phyloP scores from a whole-genome alignment of 2,797 vertebrate species.

The Neosilurus mollespiculum region DNA sequence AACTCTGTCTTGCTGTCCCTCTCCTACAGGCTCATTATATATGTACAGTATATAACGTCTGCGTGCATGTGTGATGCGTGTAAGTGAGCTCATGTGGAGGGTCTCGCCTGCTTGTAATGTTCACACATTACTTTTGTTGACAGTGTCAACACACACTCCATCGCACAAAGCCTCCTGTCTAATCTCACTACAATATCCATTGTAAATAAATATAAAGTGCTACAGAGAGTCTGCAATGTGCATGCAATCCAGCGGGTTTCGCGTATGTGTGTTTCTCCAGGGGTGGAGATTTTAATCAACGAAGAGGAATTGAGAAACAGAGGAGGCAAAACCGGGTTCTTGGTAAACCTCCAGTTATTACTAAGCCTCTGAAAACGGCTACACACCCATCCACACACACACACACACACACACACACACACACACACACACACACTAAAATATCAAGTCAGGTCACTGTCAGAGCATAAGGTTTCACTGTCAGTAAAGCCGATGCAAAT shows the following conservation, averaged over 20 bases:
- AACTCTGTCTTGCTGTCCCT: neutral
- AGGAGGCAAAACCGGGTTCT: slow-evolving; percentile 1
- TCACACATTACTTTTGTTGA: slow-evolving; percentile 26
- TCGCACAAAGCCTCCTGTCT: neutral
- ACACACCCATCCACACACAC: slow-evolving; percentile 1
- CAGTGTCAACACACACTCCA: neutral
- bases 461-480: neutral
- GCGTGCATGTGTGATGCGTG: slow-evolving; percentile 10
- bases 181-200: slow-evolving; percentile 9
- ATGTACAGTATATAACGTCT: slow-evolving; percentile 19
- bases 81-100: slow-evolving; percentile 28
- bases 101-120: slow-evolving; percentile 34
- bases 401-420: neutral
- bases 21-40: neutral
- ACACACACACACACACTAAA: neutral
- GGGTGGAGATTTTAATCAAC: slow-evolving; percentile 20
- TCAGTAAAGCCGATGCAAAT: neutral
- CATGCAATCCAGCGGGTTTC: slow-evolving; percentile 4
- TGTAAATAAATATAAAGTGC: slow-evolving; percentile 20
- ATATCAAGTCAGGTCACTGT: neutral
- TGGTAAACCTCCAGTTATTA: slow-evolving; percentile 18
- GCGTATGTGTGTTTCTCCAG: neutral
- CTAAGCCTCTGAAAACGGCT: neutral
- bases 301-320: neutral
- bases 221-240: neutral